Conservation (phyloP, 2,797 vertebrate genomes). For the Scolopax rusticola region DNA sequence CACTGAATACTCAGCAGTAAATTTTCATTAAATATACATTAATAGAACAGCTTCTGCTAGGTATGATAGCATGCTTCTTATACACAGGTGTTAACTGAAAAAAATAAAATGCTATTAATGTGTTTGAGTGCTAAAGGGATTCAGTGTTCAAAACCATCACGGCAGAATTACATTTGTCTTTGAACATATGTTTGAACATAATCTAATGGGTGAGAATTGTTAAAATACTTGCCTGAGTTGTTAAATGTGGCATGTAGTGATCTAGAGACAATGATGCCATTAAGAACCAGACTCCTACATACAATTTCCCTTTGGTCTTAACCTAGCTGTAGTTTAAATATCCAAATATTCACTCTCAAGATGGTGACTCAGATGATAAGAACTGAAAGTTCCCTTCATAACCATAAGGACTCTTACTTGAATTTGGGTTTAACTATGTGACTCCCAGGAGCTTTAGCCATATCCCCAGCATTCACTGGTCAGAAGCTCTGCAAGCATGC, state of each 20-base stretch:
- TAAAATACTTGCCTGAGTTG: neutral
- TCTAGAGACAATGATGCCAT: neutral
- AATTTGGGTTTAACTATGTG: neutral
- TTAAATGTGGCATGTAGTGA: neutral
- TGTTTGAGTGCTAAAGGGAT: neutral
- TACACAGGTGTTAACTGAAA: neutral
- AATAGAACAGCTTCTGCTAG: neutral
- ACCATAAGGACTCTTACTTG: neutral
- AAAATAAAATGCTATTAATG: slow-evolving; percentile 19
- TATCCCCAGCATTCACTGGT: neutral
- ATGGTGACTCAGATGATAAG: neutral
- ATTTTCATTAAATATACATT: neutral
- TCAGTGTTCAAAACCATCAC: neutral
- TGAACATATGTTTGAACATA: neutral
- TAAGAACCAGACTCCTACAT: neutral
- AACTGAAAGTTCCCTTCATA: neutral
- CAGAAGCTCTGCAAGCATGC: neutral
- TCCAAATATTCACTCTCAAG: neutral
- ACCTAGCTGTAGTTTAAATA: neutral
- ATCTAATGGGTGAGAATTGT: neutral
- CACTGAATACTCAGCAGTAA: slow-evolving; percentile 1
- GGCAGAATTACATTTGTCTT: neutral
- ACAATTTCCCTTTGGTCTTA: neutral
- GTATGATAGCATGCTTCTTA: neutral
- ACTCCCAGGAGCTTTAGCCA: neutral